Base-by-base conservation (phyloP, 2,797 vertebrate genomes). In the Xenopus petersii region DNA sequence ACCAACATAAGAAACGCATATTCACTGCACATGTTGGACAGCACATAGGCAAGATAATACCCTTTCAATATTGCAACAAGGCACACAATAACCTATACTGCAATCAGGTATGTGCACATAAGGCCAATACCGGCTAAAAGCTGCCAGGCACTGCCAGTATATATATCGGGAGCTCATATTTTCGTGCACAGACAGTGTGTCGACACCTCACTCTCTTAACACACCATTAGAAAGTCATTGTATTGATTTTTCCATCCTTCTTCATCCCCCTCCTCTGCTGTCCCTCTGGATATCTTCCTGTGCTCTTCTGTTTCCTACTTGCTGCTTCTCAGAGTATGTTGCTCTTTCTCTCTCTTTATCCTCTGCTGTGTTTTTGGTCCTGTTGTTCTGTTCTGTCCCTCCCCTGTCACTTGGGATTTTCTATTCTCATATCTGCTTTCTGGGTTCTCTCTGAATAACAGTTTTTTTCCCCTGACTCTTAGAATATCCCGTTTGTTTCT, bases 191-290 rank as follows among this genome's bases (percentile, higher is more conserved):
- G 86, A 89, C 88, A 89, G 82, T 81, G 81, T 86, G 86, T 86
- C 83, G 85, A 86, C 86, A 86, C 83, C 0, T 84, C 81, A 75
- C 80, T 86, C 84, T 84, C 83, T 86, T 87, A 81, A 83, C 82
- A 84, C 86, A 87, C 85, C 75, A 84, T 85, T 87, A 87, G 84
- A 84, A 85, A 85, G 84, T 86, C 83, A 86, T 88, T 87, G 87
- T 83, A 89, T 89, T 87, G 88, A 89, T 89, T 89, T 89, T 89
- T 83, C 88, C 84, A 88, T 89, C 84, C 87, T 87, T 89, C 88
- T 89, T 88, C 80, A 71, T 81, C 78, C 74, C 75, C 75, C 82
- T 82, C 42, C 74, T 82, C 70, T 60, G 7, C 54, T 75, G 58
- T 47, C 82, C 12, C 58, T 26, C 58, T 60, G 70, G 67, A 64